Evolutionary conservation across 1,140 invertebrate species (phyloP).

Genomic region (Rhagoletis pomonella): DNA sequence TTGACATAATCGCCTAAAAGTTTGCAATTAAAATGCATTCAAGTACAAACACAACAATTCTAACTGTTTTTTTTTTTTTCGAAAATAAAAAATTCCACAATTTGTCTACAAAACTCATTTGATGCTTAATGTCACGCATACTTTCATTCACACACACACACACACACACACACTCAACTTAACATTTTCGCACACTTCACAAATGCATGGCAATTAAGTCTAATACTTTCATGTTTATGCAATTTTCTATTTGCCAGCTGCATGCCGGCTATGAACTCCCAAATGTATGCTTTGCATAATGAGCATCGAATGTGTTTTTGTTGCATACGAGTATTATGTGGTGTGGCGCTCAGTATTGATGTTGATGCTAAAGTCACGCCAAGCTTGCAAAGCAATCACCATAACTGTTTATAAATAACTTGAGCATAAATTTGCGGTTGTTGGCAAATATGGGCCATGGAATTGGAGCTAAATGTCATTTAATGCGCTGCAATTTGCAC

Average conservation of each 20-base stretch:
- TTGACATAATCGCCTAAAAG: background rate
- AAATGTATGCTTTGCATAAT: slow-evolving; percentile 35
- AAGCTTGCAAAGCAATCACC: background rate
- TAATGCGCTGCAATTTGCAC: background rate
- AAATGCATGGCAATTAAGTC: slow-evolving; percentile 19
- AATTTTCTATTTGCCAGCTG: background rate
- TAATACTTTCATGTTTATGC: slow-evolving; percentile 12
- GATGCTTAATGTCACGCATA: background rate
- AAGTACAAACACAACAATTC: background rate
- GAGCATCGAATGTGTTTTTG: background rate
- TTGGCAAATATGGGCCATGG: too few relatives aligned
- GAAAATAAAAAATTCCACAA: slow-evolving; percentile 31
- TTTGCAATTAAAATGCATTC: background rate
- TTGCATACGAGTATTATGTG: background rate
- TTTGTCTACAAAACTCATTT: slow-evolving; percentile 2
- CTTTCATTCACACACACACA: background rate
- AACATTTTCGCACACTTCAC: background rate
- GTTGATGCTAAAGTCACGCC: background rate
- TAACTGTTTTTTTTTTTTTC: background rate
- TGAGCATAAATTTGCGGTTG: slow-evolving; percentile 33
- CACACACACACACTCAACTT: background rate
- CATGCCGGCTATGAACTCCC: background rate
- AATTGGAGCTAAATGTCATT: too few relatives aligned
- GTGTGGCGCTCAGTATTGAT: background rate
- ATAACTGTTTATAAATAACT: background rate